Evolutionary conservation across 2,888 invertebrate species (phyloP).

Genomic region (Euproctis similis): DNA sequence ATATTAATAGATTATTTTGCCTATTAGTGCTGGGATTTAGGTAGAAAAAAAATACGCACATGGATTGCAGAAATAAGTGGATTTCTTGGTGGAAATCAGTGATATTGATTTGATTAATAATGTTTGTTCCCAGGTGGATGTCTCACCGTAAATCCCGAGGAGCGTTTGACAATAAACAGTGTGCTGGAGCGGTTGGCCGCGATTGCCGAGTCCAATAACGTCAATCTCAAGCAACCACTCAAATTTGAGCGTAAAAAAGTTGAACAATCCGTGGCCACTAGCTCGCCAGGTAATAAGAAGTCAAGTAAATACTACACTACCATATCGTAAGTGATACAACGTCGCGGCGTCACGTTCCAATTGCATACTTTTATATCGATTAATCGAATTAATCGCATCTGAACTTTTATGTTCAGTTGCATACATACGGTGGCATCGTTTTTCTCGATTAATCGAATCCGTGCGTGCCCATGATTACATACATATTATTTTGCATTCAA

Average conservation of each 20-base stretch:
- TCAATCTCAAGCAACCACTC: conserved; percentile 87
- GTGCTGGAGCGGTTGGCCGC: conserved; percentile 91
- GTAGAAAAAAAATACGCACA: no score
- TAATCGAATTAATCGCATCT: conserved; percentile 27
- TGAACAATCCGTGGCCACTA: conserved; percentile 78
- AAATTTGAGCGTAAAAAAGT: conserved; percentile 80
- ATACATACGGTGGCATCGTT: conserved; percentile 38
- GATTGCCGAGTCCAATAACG: conserved; percentile 89
- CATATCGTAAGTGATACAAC: conserved; percentile 67
- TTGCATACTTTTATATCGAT: conserved; percentile 30
- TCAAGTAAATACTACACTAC: conserved; percentile 78
- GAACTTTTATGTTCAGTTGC: conserved; percentile 27
- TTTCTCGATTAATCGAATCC: conserved; percentile 28
- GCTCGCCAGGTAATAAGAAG: conserved; percentile 78
- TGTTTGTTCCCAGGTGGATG: conserved; percentile 79
- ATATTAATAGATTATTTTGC: no score
- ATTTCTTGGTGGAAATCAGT: no score
- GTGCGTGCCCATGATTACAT: conserved; percentile 54
- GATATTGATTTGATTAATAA: neutral
- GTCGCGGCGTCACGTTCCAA: conserved; percentile 37
- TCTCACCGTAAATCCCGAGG: conserved; percentile 86
- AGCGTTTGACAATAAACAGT: conserved; percentile 85
- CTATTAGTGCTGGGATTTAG: no score
- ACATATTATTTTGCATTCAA: conserved; percentile 65
- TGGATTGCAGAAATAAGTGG: no score